phyloP scores from a whole-genome alignment of 2,888 invertebrate genomes.

The Eustalomyia histrio region DNA sequence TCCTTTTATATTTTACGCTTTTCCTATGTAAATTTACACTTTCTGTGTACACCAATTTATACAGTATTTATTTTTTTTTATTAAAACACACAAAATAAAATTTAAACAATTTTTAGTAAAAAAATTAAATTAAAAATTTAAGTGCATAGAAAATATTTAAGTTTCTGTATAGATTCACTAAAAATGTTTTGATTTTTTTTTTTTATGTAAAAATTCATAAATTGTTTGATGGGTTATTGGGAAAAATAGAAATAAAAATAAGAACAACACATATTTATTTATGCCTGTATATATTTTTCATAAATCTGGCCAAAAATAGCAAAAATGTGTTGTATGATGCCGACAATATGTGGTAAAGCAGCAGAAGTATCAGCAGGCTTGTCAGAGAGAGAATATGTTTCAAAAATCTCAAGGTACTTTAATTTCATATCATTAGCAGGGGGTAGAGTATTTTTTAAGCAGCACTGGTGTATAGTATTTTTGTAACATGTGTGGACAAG shows the following conservation, averaged over 20 bases:
- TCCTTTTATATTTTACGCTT: no score
- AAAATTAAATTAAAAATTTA: no score
- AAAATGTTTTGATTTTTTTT: no score
- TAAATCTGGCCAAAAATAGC: slow-evolving; percentile 26
- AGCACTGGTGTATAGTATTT: not conserved
- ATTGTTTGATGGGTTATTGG: not conserved
- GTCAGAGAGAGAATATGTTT: not conserved
- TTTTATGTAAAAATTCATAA: no score
- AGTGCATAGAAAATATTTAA: no score
- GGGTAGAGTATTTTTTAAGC: slow-evolving; percentile 13
- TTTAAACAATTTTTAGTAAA: no score
- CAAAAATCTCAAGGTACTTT: slow-evolving; percentile 2
- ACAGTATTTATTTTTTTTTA: no score
- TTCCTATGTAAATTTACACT: no score
- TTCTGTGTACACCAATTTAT: no score
- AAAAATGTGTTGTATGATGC: slow-evolving; percentile 7
- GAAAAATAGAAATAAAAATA: not conserved
- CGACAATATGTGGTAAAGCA: slow-evolving; percentile 1
- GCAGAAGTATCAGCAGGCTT: not conserved
- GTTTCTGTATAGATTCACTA: no score
- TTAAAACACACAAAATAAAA: no score
- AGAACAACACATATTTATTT: not conserved
- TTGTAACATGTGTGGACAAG: slow-evolving; percentile 38
- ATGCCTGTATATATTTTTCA: not conserved
- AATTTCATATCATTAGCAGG: slow-evolving; percentile 44